Conservation (phyloP, 2,113 vertebrate genomes). For the Phoxinus phoxinus region DNA sequence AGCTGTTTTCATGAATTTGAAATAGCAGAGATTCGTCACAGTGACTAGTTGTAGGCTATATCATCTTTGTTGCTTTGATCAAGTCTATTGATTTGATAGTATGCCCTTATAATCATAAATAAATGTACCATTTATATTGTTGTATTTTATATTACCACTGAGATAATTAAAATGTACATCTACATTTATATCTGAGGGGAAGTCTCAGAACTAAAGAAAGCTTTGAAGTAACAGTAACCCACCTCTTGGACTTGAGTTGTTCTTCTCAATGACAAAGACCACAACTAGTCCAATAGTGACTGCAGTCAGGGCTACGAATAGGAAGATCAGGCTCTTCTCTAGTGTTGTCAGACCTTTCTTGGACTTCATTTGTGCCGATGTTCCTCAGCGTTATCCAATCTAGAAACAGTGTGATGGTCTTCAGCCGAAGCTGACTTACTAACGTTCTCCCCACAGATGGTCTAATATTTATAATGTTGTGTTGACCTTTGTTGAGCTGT, state of each 20-base stretch:
- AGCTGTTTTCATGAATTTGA: neutral
- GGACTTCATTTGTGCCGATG: conserved; percentile 41
- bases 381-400: conserved; percentile 55
- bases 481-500: conserved; percentile 45
- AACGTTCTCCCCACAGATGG: neutral
- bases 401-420: neutral
- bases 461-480: conserved; percentile 37
- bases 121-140: neutral
- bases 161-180: neutral
- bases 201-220: neutral
- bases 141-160: neutral
- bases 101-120: neutral
- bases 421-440: neutral
- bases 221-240: conserved; percentile 41
- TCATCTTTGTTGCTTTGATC: neutral
- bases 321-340: conserved; percentile 72
- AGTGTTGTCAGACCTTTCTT: conserved; percentile 62
- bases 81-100: conserved; percentile 2
- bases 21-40: neutral
- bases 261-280: conserved; percentile 64
- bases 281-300: conserved; percentile 69
- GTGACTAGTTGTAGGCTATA: neutral
- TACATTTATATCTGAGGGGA: neutral
- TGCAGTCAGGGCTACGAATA: conserved; percentile 72
- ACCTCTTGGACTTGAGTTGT: conserved; percentile 60